A percentile compares a stretch with the other conserved stretches of the same genome.
phyloP scores from a whole-genome alignment of 2,888 invertebrate species.

The Drymonia ruficornis region DNA sequence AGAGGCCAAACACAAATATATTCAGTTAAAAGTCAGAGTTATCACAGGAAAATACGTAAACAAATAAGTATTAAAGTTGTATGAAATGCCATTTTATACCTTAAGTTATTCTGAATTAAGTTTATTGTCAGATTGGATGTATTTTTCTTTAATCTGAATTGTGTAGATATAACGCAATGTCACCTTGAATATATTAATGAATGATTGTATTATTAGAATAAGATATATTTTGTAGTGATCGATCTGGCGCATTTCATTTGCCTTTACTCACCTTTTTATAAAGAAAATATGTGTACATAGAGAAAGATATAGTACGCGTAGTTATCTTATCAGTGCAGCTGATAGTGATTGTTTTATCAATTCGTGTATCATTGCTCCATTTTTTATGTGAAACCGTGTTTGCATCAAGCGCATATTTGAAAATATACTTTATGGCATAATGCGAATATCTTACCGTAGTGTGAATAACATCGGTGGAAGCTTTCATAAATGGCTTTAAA shows the following conservation, averaged over 20 bases:
- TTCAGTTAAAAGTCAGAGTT: constrained; percentile 39
- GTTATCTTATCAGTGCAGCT: constrained; percentile 64
- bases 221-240: constrained; percentile 16
- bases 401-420: constrained; percentile 39
- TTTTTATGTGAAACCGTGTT: constrained; percentile 51
- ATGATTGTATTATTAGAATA: constrained; percentile 29
- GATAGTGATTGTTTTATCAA: constrained; percentile 68
- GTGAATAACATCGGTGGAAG: constrained; percentile 25
- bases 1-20: constrained; percentile 58
- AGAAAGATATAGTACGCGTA: constrained; percentile 39
- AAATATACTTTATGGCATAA: constrained; percentile 50
- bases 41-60: constrained; percentile 3
- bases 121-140: constrained; percentile 18
- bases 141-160: constrained; percentile 15
- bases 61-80: constrained; percentile 12
- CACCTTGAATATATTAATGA: constrained; percentile 33
- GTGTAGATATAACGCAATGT: constrained; percentile 13
- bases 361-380: constrained; percentile 64
- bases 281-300: constrained; percentile 23
- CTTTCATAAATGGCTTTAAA: constrained; percentile 62
- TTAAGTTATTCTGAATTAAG: constrained; percentile 16
- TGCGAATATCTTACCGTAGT: constrained; percentile 46
- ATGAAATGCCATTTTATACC: constrained; percentile 23
- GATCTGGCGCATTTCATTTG: constrained; percentile 23
- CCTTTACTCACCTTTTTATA: constrained; percentile 13